Evolutionary conservation across 1,140 invertebrate genomes (phyloP).

Genomic region (Rhynchophorus ferrugineus): DNA sequence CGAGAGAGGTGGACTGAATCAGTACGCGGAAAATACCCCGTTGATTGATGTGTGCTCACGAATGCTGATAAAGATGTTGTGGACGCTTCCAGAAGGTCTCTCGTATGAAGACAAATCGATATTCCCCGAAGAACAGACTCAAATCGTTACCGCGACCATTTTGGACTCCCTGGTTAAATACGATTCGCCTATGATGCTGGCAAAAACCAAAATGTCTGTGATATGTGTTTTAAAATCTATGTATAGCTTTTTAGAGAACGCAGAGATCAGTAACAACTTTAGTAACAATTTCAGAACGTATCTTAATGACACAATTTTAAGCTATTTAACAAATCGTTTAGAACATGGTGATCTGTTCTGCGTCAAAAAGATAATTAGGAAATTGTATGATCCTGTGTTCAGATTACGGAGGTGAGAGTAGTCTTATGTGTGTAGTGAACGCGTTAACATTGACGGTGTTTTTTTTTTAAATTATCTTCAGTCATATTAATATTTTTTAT

Average conservation of each 20-base stretch:
- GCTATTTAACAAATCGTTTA: constrained; percentile 23
- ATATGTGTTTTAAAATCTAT: constrained; percentile 30
- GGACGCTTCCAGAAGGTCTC: constrained; percentile 29
- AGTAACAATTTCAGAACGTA: constrained; percentile 22
- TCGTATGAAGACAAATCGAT: constrained; percentile 34
- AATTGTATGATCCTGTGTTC: constrained; percentile 25
- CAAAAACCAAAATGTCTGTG: constrained; percentile 28
- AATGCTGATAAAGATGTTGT: constrained; percentile 28
- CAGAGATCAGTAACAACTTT: constrained; percentile 25
- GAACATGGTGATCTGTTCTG: constrained; percentile 23
- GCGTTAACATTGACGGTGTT: constrained; percentile 7
- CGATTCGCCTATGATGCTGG: constrained; percentile 26
- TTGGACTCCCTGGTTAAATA: constrained; percentile 26
- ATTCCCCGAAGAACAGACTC: constrained; percentile 33
- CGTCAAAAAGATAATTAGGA: constrained; percentile 25
- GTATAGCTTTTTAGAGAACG: constrained; percentile 27
- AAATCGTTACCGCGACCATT: constrained; percentile 28
- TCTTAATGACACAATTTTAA: constrained; percentile 25
- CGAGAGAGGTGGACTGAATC: constrained; percentile 30
- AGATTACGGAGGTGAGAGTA: constrained; percentile 14
- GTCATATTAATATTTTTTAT: background rate
- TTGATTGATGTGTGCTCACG: constrained; percentile 20
- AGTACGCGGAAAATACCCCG: constrained; percentile 30
- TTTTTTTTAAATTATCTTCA: background rate
- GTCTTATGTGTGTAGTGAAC: background rate